phyloP scores from a whole-genome alignment of 1,140 invertebrate genomes.

The Drosophila melanica region DNA sequence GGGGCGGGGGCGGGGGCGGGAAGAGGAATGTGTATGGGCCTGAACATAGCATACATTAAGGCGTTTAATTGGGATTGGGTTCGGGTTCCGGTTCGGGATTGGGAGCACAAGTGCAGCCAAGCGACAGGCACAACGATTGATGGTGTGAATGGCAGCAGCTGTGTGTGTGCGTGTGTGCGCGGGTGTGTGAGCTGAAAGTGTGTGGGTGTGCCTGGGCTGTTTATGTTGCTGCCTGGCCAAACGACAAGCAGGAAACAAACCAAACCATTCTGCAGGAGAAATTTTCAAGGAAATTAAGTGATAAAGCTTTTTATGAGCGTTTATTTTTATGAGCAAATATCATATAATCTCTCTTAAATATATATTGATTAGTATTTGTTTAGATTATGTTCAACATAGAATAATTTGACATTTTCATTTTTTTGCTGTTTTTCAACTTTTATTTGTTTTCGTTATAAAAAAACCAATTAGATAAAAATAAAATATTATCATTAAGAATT shows the following conservation, averaged over 20 bases:
- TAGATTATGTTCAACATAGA: not conserved
- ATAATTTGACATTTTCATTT: no score
- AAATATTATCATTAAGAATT: not conserved
- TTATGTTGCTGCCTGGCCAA: slow-evolving; percentile 2
- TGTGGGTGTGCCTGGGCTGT: not conserved
- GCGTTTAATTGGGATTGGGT: slow-evolving; percentile 30
- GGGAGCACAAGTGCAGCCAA: slow-evolving; percentile 35
- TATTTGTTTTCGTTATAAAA: not conserved
- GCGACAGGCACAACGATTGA: slow-evolving; percentile 47
- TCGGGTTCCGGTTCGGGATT: slow-evolving; percentile 3
- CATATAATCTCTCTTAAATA: not conserved
- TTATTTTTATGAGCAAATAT: slow-evolving; percentile 1
- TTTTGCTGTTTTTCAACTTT: no score
- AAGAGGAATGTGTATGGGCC: not conserved
- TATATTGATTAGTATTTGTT: not conserved
- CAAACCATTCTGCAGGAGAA: not conserved
- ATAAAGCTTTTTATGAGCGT: not conserved
- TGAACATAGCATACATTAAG: slow-evolving; percentile 30
- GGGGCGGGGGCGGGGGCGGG: not conserved
- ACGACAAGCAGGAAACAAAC: slow-evolving; percentile 1
- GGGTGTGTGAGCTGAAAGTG: slow-evolving; percentile 13
- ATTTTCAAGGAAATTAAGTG: not conserved
- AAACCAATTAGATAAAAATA: not conserved
- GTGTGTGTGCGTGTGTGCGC: slow-evolving; percentile 26
- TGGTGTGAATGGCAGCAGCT: slow-evolving; percentile 71